phyloP scores from a whole-genome alignment of 2,113 vertebrate genomes.

The Lasiurus cinereus region DNA sequence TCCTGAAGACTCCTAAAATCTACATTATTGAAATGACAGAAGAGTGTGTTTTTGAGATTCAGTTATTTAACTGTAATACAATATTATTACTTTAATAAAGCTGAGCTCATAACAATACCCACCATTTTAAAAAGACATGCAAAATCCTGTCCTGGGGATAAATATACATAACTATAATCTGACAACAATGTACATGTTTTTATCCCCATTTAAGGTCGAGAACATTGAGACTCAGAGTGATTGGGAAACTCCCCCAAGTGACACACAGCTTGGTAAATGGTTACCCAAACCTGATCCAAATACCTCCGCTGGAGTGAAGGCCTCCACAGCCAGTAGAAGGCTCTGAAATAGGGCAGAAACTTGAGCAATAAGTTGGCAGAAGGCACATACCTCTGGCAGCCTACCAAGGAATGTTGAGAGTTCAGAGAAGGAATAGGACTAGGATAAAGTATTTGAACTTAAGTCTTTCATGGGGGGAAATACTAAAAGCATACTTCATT shows the following conservation, averaged over 20 bases:
- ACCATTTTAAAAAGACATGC: not conserved
- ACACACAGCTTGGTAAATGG: not conserved
- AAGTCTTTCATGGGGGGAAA: not conserved
- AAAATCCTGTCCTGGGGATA: not conserved
- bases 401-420: not conserved
- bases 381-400: not conserved
- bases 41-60: conserved; percentile 41
- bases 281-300: not conserved
- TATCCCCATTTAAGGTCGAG: not conserved
- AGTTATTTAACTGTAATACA: conserved; percentile 38
- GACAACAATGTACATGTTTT: not conserved
- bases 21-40: not conserved
- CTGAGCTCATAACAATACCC: not conserved
- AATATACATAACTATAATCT: not conserved
- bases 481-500: not conserved
- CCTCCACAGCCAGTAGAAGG: not conserved
- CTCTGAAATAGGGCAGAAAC: not conserved
- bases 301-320: not conserved
- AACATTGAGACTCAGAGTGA: not conserved
- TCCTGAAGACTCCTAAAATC: not conserved
- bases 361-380: not conserved
- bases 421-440: not conserved
- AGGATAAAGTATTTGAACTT: not conserved
- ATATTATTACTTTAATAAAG: conserved; percentile 1
- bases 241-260: not conserved